A percentile compares a stretch with the other conserved stretches of the same genome.
These are phyloP conservation scores for Ichneumon xanthorius DNA, from an alignment of 2,888 invertebrate genomes.

Conservation along the genomic window DNA sequence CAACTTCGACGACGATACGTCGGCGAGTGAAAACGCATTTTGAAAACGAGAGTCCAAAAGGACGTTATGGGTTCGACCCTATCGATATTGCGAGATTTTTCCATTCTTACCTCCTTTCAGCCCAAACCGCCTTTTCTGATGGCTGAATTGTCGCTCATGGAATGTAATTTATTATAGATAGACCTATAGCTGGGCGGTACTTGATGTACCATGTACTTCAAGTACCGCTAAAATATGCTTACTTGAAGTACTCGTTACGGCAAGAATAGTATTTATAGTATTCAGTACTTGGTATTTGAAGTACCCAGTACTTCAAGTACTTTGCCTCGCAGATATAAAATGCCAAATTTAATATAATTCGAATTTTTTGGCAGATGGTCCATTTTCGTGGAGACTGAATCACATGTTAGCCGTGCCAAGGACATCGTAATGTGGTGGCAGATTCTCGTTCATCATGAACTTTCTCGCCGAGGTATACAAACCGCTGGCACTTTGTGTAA, in stretches of 20 bases:
- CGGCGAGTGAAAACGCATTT: not conserved
- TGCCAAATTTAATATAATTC: not conserved
- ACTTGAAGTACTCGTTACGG: too few species aligned
- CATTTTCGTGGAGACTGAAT: not conserved
- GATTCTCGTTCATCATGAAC: not conserved
- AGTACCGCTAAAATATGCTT: too few species aligned
- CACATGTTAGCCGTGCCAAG: not conserved
- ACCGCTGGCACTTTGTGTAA: slow-evolving; percentile 22
- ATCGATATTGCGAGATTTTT: not conserved
- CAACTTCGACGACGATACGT: slow-evolving; percentile 10
- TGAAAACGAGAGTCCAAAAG: too few species aligned
- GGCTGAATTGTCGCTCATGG: too few species aligned
- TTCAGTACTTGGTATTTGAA: too few species aligned
- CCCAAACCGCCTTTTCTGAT: too few species aligned
- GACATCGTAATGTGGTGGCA: not conserved
- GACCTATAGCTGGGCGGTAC: too few species aligned
- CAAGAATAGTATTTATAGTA: too few species aligned
- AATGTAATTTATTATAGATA: too few species aligned
- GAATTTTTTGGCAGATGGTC: not conserved
- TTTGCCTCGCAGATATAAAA: not conserved
- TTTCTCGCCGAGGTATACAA: slow-evolving; percentile 8
- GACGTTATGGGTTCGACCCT: not conserved
- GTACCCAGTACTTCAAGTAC: too few species aligned
- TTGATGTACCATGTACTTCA: too few species aligned
- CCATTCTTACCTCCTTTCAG: too few species aligned